A percentile compares a stretch with the other conserved stretches of the same genome.
Evolutionary conservation across 2,113 vertebrate species (phyloP).

Genomic region (Mobula birostris): DNA sequence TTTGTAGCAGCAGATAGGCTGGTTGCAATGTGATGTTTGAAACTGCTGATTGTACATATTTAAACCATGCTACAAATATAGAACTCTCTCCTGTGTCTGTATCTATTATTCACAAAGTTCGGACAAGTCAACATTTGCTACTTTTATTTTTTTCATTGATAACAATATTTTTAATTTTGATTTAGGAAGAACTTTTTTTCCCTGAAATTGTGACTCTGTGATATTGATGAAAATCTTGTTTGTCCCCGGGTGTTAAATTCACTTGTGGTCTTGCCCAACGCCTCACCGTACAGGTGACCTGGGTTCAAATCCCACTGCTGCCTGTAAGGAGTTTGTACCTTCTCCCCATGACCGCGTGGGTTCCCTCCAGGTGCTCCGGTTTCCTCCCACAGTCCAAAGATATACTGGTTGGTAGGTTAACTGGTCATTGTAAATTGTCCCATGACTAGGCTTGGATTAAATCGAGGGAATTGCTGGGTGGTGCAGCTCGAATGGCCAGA

Average conservation of each 20-base stretch:
- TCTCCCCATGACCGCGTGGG: too few relatives aligned
- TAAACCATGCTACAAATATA: neutral
- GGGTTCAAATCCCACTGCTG: too few relatives aligned
- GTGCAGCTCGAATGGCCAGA: too few relatives aligned
- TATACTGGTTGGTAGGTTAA: too few relatives aligned
- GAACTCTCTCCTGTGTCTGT: neutral
- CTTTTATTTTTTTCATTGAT: neutral
- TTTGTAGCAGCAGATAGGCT: neutral
- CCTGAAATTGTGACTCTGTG: neutral
- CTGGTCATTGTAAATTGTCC: too few relatives aligned
- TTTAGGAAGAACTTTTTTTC: neutral
- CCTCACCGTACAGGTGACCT: too few relatives aligned
- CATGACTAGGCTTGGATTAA: too few relatives aligned
- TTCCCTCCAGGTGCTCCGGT: too few relatives aligned
- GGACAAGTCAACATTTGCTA: neutral
- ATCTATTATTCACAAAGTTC: neutral
- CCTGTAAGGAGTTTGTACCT: too few relatives aligned
- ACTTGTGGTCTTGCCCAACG: too few relatives aligned
- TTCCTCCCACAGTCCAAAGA: too few relatives aligned
- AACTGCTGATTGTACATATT: conserved; percentile 12
- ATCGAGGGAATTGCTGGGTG: too few relatives aligned
- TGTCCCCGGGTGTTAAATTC: neutral
- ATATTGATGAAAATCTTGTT: neutral
- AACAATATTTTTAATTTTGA: neutral
- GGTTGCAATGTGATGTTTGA: neutral